Evolutionary conservation across 2,113 vertebrate genomes (phyloP).

Genomic region (Gulo gulo): DNA sequence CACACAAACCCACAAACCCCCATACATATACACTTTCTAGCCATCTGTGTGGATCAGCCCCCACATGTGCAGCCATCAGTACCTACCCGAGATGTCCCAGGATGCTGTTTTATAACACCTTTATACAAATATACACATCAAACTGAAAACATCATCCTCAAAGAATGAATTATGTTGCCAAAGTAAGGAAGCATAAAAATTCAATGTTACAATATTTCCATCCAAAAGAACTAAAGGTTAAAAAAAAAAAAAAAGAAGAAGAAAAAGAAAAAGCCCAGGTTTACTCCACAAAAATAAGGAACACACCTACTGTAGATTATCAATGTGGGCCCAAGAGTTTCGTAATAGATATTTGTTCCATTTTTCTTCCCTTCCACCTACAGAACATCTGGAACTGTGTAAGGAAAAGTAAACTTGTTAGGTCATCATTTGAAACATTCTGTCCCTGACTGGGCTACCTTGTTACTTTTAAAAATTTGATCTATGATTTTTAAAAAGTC

Average conservation of each 20-base stretch:
- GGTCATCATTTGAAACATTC: neutral
- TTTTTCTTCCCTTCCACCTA: neutral
- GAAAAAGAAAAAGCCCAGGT: neutral
- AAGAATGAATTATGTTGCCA: neutral
- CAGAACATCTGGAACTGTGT: neutral
- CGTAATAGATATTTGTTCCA: neutral
- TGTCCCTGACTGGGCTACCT: neutral
- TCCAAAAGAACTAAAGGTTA: neutral
- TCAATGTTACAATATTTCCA: neutral
- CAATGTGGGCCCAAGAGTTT: rapidly evolving
- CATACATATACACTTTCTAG: neutral
- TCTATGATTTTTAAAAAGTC: neutral
- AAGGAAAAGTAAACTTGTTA: neutral
- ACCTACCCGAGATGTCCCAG: neutral
- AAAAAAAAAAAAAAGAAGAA: neutral
- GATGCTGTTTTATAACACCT: neutral
- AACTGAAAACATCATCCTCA: neutral
- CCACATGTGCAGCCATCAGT: rapidly evolving
- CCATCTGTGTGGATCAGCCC: neutral
- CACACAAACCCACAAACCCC: neutral
- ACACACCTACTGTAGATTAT: neutral
- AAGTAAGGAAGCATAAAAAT: neutral
- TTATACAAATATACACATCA: neutral
- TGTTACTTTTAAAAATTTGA: neutral
- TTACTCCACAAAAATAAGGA: neutral